phyloP scores from a whole-genome alignment of 2,888 invertebrate genomes.

The Sisyra nigra region DNA sequence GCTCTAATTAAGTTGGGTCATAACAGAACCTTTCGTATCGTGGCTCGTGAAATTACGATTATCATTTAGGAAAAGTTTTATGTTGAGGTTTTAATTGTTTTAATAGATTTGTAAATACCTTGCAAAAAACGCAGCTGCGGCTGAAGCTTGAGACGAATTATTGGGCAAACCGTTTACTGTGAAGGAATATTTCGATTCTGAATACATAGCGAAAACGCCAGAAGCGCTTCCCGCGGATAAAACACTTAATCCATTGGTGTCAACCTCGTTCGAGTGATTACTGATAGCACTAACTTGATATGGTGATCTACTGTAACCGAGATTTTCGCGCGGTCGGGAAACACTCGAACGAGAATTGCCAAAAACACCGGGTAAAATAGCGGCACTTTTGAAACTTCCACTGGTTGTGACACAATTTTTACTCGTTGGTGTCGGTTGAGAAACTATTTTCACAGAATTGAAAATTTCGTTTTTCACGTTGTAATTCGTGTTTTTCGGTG shows the following conservation, averaged over 20 bases:
- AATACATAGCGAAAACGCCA: constrained; percentile 24
- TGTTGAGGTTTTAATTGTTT: neutral
- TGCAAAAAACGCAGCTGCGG: constrained; percentile 42
- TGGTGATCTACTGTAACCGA: neutral
- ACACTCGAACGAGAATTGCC: too few relatives aligned
- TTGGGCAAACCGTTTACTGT: constrained; percentile 33
- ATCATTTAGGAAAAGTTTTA: neutral
- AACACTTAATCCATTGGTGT: constrained; percentile 17
- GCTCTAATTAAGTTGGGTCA: neutral
- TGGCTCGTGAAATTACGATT: neutral
- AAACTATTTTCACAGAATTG: too few relatives aligned
- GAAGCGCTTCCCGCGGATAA: constrained; percentile 15
- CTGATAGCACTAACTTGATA: neutral
- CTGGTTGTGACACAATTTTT: neutral
- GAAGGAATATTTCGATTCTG: constrained; percentile 36
- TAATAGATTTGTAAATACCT: constrained; percentile 26
- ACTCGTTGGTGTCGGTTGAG: neutral
- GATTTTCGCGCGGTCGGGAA: neutral
- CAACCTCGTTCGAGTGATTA: constrained; percentile 15
- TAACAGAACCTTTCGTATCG: neutral
- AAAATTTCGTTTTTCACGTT: constrained; percentile 1
- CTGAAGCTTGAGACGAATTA: constrained; percentile 34
- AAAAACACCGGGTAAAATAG: too few relatives aligned
- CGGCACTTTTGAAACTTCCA: constrained; percentile 13
- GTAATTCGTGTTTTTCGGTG: neutral